Percentiles rank a stretch among this genome's conserved stretches.
These are phyloP conservation scores for Hyposoter didymator DNA, from an alignment of 2,888 invertebrate genomes.

Conservation along the genomic window DNA sequence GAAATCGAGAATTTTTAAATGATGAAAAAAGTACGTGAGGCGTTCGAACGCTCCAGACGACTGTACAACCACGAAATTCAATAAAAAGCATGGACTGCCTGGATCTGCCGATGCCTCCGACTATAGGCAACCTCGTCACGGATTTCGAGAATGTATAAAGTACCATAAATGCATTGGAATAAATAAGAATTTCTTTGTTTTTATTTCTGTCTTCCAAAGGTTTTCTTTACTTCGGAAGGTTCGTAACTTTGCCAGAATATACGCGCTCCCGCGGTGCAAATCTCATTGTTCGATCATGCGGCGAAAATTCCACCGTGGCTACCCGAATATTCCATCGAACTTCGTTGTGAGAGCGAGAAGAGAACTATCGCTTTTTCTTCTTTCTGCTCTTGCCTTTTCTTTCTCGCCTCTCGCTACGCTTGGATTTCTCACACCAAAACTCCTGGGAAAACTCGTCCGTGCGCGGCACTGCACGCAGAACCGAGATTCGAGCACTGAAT, in stretches of 20 bases:
- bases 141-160: constrained; percentile 32
- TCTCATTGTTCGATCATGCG: constrained; percentile 67
- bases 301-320: constrained; percentile 54
- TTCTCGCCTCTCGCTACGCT: constrained; percentile 50
- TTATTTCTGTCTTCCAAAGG: constrained; percentile 16
- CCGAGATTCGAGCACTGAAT: constrained; percentile 76
- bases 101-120: neutral
- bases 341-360: constrained; percentile 42
- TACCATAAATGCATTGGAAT: constrained; percentile 19
- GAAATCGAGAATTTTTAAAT: neutral
- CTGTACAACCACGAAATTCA: neutral
- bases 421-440: constrained; percentile 55
- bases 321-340: constrained; percentile 64
- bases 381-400: constrained; percentile 47
- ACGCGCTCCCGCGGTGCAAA: constrained; percentile 47
- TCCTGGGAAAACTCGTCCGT: constrained; percentile 76
- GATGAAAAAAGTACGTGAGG: constrained; percentile 18
- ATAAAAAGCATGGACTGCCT: constrained; percentile 24
- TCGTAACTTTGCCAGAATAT: constrained; percentile 26
- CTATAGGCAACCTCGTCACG: constrained; percentile 37
- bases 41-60: neutral
- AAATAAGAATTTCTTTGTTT: constrained; percentile 26
- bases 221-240: constrained; percentile 42
- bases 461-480: constrained; percentile 72
- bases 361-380: constrained; percentile 34